These are phyloP conservation scores for Thymelicus sylvestris DNA, from an alignment of 2,888 invertebrate species.

Conservation along the genomic window DNA sequence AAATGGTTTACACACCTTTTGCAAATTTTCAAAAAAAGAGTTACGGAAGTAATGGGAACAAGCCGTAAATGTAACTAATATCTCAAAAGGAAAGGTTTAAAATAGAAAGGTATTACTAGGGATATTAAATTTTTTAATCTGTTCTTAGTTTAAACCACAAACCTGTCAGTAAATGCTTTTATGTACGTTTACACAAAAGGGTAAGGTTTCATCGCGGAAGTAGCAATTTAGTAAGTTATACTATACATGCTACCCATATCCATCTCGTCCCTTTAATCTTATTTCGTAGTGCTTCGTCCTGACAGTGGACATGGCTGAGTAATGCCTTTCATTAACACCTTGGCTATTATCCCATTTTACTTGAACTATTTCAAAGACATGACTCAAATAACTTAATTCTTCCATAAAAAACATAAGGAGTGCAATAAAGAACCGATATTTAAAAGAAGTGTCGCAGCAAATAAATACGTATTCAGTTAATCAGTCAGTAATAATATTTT, in stretches of 20 bases:
- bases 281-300: constrained; percentile 24
- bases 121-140: background rate
- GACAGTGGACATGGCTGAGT: constrained; percentile 39
- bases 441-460: too few species aligned
- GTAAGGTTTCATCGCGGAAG: constrained; percentile 15
- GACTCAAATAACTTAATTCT: too few species aligned
- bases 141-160: background rate
- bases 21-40: too few species aligned
- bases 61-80: too few species aligned
- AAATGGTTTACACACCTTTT: too few species aligned
- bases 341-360: constrained; percentile 39
- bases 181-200: constrained; percentile 11
- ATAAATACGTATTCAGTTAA: background rate
- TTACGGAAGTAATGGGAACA: too few species aligned
- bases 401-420: too few species aligned
- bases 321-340: constrained; percentile 44
- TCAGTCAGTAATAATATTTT: background rate
- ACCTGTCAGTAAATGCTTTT: background rate
- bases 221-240: constrained; percentile 22
- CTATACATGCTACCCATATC: constrained; percentile 3
- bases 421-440: too few species aligned
- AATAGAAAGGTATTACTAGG: too few species aligned
- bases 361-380: constrained; percentile 25
- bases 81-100: too few species aligned
- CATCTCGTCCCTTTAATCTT: constrained; percentile 32